Percentiles rank a stretch among this genome's conserved stretches.
These are phyloP conservation scores for Ptychobarbus kaznakovi DNA, from an alignment of 2,797 vertebrate species.

Conservation along the genomic window DNA sequence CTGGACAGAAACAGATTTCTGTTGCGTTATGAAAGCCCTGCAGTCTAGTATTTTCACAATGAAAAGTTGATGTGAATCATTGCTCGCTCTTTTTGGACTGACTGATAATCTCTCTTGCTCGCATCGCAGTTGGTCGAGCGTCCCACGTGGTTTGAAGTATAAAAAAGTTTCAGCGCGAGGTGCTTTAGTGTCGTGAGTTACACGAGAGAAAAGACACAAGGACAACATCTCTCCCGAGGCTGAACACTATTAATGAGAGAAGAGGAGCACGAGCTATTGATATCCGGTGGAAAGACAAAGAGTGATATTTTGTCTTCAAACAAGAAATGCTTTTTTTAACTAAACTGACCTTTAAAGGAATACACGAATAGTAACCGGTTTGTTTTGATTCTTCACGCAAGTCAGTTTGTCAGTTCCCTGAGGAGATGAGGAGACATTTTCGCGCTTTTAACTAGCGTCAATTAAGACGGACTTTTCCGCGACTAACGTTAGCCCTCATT, in stretches of 20 bases:
- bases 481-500: neutral
- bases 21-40: neutral
- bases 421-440: slow-evolving; percentile 17
- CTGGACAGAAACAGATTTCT: neutral
- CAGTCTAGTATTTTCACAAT: neutral
- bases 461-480: neutral
- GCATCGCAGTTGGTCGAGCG: slow-evolving; percentile 81
- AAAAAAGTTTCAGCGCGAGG: slow-evolving; percentile 85
- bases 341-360: slow-evolving; percentile 32
- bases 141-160: slow-evolving; percentile 89
- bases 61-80: neutral
- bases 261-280: neutral
- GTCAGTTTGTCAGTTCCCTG: neutral
- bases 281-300: slow-evolving; percentile 12
- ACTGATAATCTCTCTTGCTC: slow-evolving; percentile 75
- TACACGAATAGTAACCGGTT: neutral
- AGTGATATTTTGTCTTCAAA: neutral
- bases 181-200: slow-evolving; percentile 82
- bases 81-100: slow-evolving; percentile 35
- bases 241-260: slow-evolving; percentile 23
- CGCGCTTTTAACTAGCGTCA: neutral
- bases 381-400: slow-evolving; percentile 6
- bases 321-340: slow-evolving; percentile 1
- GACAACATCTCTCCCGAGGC: slow-evolving; percentile 69
- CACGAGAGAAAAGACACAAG: slow-evolving; percentile 70